These are phyloP conservation scores for Chrysolina oricalcia DNA, from an alignment of 2,888 invertebrate species.

Conservation along the genomic window DNA sequence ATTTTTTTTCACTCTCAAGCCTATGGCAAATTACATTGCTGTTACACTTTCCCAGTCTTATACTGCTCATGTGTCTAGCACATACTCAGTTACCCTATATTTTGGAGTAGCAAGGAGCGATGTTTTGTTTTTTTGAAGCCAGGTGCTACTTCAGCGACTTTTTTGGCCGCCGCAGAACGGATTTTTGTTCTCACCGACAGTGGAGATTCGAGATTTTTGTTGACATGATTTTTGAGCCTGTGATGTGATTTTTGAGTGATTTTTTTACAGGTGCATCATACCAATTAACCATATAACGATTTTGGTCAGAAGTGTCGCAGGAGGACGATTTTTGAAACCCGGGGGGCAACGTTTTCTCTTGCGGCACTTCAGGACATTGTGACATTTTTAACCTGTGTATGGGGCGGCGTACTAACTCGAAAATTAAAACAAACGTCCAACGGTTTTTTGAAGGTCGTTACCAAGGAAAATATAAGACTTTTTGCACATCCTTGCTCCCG, in stretches of 20 bases:
- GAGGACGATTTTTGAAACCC: constrained; percentile 71
- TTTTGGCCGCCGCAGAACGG: constrained; percentile 62
- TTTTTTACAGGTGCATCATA: constrained; percentile 71
- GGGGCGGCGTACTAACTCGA: constrained; percentile 83
- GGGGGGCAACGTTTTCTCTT: constrained; percentile 68
- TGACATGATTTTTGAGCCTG: constrained; percentile 62
- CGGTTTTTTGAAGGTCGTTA: constrained; percentile 83
- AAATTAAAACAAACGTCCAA: constrained; percentile 74
- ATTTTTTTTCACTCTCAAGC: not conserved
- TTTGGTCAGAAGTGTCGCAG: constrained; percentile 71
- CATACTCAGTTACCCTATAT: constrained; percentile 62
- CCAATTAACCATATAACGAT: constrained; percentile 60
- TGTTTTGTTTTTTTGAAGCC: constrained; percentile 68
- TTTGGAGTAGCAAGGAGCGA: constrained; percentile 71
- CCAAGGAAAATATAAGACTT: constrained; percentile 67
- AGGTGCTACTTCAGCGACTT: constrained; percentile 65
- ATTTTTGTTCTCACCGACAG: constrained; percentile 49
- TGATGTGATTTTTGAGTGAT: constrained; percentile 70
- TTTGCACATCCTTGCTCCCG: constrained; percentile 81
- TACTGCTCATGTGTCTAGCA: constrained; percentile 38
- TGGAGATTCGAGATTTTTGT: constrained; percentile 41
- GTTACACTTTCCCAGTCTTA: constrained; percentile 24
- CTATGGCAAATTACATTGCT: not conserved
- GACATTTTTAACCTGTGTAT: constrained; percentile 92
- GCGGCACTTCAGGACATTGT: constrained; percentile 77